Base-by-base conservation (phyloP, 1,140 invertebrate species). In the Liolophura sinensis region DNA sequence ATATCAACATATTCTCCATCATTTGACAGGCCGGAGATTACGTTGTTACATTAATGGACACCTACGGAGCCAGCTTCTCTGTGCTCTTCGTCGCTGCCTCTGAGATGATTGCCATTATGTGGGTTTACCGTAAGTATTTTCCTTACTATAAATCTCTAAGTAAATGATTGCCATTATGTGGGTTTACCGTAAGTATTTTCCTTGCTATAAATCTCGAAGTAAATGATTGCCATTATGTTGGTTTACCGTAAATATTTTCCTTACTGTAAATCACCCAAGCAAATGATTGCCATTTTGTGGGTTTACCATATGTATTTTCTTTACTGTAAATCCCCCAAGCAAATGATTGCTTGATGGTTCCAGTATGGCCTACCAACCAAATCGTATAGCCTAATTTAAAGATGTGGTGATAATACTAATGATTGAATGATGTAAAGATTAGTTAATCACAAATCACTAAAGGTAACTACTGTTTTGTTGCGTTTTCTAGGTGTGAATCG, bases 1-100 rank as follows among this genome's bases (percentile, higher is more conserved):
- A n/a, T 40, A 40, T 40, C 3, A 40, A 40, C 31, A 40, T 40
- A 9, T 9, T 9, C 31, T 5, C 9, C 9, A 40, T 40, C 40
- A 31, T 47, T 48, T 68, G 69, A 47, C 56, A 86, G 85, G 84
- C 83, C 7, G 85, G 84, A 18, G 80, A 83, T 50, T 86, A 85
- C 65, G 77, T 85, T 11, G 81, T 86, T 59, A 75, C 78, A 12
- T 74, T 86, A 62, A 85, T 86, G 77, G 85, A 86, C 63, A 79
- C 71, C 11, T 86, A 84, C 71, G 78, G 84, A n/a, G 84, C 85
- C 11, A 85, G 84, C 52, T 83, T 85, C 46, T 78, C 85, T 4
- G 75, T 86, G 3, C 68, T 86, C 3, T 82, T 82, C 65, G 80
- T 83, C 9, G 84, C 85, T 12, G 72, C 85, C 7, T 83, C 80